Evolutionary conservation across 2,113 vertebrate species (phyloP).

Genomic region (Lycaon pictus): DNA sequence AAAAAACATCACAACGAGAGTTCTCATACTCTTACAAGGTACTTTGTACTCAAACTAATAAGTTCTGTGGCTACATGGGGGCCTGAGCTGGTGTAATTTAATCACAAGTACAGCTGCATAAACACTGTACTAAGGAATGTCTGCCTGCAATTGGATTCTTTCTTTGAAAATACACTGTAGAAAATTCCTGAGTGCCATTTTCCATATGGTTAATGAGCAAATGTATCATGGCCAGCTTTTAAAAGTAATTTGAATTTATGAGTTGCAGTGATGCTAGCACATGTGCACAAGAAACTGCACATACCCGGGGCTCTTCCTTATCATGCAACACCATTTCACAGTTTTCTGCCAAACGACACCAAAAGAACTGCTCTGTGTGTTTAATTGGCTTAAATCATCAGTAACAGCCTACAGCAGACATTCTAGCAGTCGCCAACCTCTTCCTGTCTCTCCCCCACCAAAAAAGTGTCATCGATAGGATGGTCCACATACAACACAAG

Average conservation of each 20-base stretch:
- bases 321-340: constrained; percentile 85
- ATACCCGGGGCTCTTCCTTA: constrained; percentile 88
- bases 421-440: constrained; percentile 50
- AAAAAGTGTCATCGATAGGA: constrained; percentile 55
- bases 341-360: constrained; percentile 86
- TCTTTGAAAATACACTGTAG: constrained; percentile 93
- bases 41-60: constrained; percentile 91
- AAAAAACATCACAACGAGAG: constrained; percentile 90
- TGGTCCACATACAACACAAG: constrained; percentile 64
- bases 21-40: constrained; percentile 91
- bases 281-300: constrained; percentile 86
- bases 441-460: background rate
- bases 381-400: constrained; percentile 86
- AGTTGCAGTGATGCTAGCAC: constrained; percentile 88
- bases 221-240: constrained; percentile 93
- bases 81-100: constrained; percentile 93
- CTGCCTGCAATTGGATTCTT: constrained; percentile 94
- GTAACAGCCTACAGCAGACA: constrained; percentile 78
- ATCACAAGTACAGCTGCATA: constrained; percentile 97
- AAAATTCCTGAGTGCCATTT: constrained; percentile 93
- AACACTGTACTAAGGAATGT: constrained; percentile 96
- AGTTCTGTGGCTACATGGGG: constrained; percentile 91
- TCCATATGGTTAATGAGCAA: constrained; percentile 96
- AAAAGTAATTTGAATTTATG: constrained; percentile 91
- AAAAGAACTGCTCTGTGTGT: constrained; percentile 85